Conservation (phyloP, 2,113 vertebrate species). For the Anser cygnoides region DNA sequence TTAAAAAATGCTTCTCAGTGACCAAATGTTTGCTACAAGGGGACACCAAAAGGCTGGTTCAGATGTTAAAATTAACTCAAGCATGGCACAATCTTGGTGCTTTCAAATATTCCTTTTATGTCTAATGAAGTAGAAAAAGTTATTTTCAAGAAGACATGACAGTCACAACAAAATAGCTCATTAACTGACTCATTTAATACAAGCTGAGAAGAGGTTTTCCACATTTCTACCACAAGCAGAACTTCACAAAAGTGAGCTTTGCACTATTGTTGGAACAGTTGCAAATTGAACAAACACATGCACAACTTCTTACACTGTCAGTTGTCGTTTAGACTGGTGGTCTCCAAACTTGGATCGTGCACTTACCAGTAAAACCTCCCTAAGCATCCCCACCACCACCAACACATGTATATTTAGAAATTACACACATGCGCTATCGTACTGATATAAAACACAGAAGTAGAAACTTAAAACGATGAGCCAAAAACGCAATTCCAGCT, state of each 20-base stretch:
- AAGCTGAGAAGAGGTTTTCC: neutral
- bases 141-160: neutral
- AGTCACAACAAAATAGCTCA: neutral
- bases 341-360: neutral
- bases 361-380: neutral
- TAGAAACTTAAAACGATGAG: neutral
- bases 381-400: neutral
- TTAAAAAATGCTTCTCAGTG: neutral
- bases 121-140: neutral
- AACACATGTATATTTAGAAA: neutral
- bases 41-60: neutral
- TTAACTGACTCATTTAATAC: neutral
- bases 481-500: neutral
- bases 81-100: neutral
- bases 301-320: neutral
- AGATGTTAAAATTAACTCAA: neutral
- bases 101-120: neutral
- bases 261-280: neutral
- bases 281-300: neutral
- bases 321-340: neutral
- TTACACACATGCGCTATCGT: too few relatives aligned
- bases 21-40: neutral
- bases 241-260: neutral
- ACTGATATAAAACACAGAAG: neutral
- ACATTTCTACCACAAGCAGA: neutral